phyloP scores from a whole-genome alignment of 1,140 invertebrate species.

The Brachionus rotundiformis region DNA sequence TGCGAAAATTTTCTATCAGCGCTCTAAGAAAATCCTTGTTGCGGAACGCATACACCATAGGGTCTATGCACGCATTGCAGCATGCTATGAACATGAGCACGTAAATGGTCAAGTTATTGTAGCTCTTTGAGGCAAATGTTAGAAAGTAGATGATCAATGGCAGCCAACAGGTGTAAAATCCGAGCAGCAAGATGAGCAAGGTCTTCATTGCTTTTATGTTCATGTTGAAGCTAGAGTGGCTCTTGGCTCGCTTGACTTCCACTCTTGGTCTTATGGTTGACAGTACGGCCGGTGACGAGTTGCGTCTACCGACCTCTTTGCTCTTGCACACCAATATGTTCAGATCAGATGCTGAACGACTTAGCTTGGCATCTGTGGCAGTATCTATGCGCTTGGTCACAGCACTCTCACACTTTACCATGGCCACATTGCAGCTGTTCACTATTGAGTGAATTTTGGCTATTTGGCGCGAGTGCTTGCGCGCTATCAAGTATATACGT shows the following conservation, averaged over 20 bases:
- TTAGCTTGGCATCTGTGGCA: background rate
- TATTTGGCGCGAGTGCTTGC: constrained; percentile 31
- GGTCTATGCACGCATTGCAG: constrained; percentile 26
- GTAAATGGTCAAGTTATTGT: constrained; percentile 52
- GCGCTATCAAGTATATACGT: constrained; percentile 27
- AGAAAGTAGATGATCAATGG: constrained; percentile 42
- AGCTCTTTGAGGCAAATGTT: constrained; percentile 53
- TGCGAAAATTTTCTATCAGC: constrained; percentile 1
- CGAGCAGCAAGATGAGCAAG: constrained; percentile 18
- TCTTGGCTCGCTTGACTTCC: background rate
- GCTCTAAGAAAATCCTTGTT: constrained; percentile 32
- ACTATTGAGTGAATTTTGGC: constrained; percentile 16
- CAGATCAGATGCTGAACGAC: background rate
- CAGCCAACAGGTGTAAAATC: constrained; percentile 37
- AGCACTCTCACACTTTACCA: no score
- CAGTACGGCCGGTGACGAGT: constrained; percentile 5
- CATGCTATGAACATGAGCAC: constrained; percentile 29
- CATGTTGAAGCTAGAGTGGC: background rate
- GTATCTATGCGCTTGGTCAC: background rate
- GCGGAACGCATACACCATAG: constrained; percentile 36
- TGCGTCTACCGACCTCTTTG: background rate
- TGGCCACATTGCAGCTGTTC: background rate
- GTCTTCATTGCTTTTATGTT: constrained; percentile 42
- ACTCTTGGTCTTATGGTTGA: background rate
- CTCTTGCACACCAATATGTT: background rate